These are phyloP conservation scores for Aporrectodea caliginosa DNA, from an alignment of 1,140 invertebrate genomes.

Conservation along the genomic window DNA sequence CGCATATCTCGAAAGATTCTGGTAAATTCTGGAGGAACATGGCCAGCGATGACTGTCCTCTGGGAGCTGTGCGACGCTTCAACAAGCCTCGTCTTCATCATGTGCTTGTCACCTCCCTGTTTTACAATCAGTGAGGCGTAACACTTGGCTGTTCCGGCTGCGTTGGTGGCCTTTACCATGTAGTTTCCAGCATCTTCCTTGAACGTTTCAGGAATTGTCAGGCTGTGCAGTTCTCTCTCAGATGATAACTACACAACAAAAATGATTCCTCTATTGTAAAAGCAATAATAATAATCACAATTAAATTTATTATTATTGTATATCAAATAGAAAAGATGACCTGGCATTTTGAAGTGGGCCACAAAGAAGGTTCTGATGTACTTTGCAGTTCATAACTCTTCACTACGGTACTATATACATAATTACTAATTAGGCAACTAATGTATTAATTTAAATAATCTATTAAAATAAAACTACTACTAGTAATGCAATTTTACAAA, in stretches of 20 bases:
- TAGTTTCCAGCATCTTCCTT: constrained; percentile 64
- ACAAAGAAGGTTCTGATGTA: no score
- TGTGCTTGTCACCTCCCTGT: constrained; percentile 33
- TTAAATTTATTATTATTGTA: no score
- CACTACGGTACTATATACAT: no score
- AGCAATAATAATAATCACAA: no score
- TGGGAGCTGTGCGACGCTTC: constrained; percentile 25
- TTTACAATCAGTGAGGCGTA: constrained; percentile 49
- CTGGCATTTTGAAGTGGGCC: no score
- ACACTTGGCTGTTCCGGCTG: constrained; percentile 51
- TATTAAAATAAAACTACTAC: no score
- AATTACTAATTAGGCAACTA: no score
- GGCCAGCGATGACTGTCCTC: constrained; percentile 25
- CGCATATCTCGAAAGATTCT: constrained; percentile 49
- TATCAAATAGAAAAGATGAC: no score
- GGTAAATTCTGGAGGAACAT: constrained; percentile 51
- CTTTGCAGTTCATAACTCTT: no score
- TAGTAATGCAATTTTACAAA: no score
- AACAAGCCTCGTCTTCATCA: constrained; percentile 30
- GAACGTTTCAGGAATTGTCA: constrained; percentile 55
- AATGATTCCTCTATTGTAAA: no score
- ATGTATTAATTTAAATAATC: no score
- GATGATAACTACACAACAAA: constrained; percentile 51
- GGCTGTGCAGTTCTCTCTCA: constrained; percentile 49
- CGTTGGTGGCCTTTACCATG: constrained; percentile 55